phyloP scores from a whole-genome alignment of 2,113 vertebrate species.

The Ctenomys sociabilis region DNA sequence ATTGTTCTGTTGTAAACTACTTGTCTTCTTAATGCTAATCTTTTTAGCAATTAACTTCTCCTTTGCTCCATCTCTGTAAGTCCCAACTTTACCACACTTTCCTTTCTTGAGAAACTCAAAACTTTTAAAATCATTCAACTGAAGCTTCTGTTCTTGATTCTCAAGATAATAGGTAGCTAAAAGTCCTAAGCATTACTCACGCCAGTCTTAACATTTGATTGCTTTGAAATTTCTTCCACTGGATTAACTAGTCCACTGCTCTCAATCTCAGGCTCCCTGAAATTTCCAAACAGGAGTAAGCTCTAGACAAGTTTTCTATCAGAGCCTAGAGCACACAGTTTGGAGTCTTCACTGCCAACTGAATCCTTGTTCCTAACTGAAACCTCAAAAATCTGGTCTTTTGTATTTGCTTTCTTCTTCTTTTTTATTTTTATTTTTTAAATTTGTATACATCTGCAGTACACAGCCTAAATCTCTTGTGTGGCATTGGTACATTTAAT shows the following conservation, averaged over 20 bases:
- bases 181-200: background rate
- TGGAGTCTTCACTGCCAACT: too few relatives aligned
- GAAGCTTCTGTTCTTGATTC: background rate
- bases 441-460: background rate
- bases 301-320: too few relatives aligned
- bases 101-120: background rate
- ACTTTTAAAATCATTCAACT: background rate
- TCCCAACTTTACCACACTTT: background rate
- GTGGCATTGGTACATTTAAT: background rate
- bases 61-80: background rate
- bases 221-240: background rate
- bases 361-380: background rate
- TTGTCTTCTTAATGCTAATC: background rate
- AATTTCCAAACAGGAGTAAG: background rate
- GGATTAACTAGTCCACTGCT: too few relatives aligned
- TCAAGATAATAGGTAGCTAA: background rate
- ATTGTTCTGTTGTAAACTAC: background rate
- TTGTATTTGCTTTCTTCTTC: too few relatives aligned
- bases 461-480: background rate
- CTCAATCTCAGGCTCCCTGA: background rate
- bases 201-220: background rate
- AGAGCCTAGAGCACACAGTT: too few relatives aligned
- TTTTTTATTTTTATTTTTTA: background rate
- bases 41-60: background rate
- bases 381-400: background rate